phyloP scores from a whole-genome alignment of 2,113 vertebrate species.

The Sylvietta virens region DNA sequence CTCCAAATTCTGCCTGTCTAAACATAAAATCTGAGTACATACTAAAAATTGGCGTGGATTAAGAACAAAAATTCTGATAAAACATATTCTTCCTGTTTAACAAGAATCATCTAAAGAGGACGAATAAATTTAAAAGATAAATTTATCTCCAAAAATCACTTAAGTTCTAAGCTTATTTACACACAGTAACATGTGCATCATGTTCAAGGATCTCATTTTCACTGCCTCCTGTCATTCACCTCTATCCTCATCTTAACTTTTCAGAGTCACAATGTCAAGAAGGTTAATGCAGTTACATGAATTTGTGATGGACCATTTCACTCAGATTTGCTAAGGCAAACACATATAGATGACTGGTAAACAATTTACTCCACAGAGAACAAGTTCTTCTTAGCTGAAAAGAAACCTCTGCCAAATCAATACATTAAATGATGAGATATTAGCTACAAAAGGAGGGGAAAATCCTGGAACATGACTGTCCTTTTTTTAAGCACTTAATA shows the following conservation, averaged over 20 bases:
- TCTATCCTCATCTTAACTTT: background rate
- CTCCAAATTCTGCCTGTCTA: background rate
- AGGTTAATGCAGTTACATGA: slow-evolving; percentile 31
- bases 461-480: background rate
- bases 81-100: background rate
- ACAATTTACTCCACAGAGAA: slow-evolving; percentile 6
- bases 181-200: background rate
- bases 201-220: background rate
- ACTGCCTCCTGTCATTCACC: background rate
- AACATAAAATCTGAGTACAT: background rate
- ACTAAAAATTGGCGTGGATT: background rate
- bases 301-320: slow-evolving; percentile 37
- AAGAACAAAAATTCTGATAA: background rate
- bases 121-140: background rate
- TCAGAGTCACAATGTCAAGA: background rate
- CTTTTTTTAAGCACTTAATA: background rate
- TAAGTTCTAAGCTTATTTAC: background rate
- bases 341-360: background rate
- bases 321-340: background rate
- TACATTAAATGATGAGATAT: background rate
- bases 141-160: background rate
- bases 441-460: background rate
- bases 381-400: background rate
- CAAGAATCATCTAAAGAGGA: background rate
- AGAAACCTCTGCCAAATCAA: background rate